Evolutionary conservation across 2,113 vertebrate species (phyloP).

Genomic region (Papio anubis): DNA sequence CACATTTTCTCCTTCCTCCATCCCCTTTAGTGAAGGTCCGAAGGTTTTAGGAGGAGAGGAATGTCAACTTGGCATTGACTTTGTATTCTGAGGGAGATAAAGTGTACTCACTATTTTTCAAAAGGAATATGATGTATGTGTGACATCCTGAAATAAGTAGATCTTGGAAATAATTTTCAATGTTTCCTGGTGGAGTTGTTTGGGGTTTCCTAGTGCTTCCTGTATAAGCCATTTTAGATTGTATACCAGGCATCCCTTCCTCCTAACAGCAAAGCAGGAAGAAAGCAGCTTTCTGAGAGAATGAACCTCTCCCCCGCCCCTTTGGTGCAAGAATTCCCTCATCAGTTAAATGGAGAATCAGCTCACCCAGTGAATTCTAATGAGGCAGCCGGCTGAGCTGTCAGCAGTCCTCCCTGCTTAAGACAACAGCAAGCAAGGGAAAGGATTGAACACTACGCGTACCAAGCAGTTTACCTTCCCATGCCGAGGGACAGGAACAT

Average conservation of each 20-base stretch:
- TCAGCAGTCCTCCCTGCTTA: slow-evolving; percentile 78
- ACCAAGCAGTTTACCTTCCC: slow-evolving; percentile 77
- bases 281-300: slow-evolving; percentile 58
- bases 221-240: neutral
- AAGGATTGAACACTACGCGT: neutral
- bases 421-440: slow-evolving; percentile 80
- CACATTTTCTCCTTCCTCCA: neutral
- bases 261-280: slow-evolving; percentile 19
- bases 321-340: slow-evolving; percentile 77
- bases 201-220: neutral
- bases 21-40: neutral
- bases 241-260: neutral
- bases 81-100: slow-evolving; percentile 7
- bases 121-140: neutral
- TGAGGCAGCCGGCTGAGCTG: slow-evolving; percentile 76
- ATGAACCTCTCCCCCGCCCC: slow-evolving; percentile 43
- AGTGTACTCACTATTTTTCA: neutral
- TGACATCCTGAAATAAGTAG: slow-evolving; percentile 18
- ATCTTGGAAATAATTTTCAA: slow-evolving; percentile 27
- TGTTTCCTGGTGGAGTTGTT: slow-evolving; percentile 5
- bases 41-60: slow-evolving; percentile 12
- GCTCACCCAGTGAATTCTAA: slow-evolving; percentile 73
- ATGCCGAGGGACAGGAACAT: slow-evolving; percentile 53
- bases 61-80: neutral
- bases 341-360: slow-evolving; percentile 74